Conservation (phyloP, 2,113 vertebrate species). For the Terrapene triunguis region DNA sequence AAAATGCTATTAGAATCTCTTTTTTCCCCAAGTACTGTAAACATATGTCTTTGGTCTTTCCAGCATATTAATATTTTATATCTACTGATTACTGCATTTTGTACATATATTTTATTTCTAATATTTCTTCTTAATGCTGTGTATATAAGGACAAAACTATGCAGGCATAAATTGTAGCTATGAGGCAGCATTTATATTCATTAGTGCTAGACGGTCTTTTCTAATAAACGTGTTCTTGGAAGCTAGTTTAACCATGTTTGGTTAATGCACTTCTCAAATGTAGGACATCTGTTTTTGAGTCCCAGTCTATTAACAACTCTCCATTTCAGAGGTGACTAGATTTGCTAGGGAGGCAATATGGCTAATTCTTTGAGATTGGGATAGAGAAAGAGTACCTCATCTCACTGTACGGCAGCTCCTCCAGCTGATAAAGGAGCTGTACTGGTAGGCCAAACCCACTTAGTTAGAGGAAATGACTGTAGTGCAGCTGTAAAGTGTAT, state of each 20-base stretch:
- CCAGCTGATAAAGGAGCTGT: not conserved
- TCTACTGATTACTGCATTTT: not conserved
- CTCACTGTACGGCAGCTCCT: not conserved
- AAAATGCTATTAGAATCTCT: not conserved
- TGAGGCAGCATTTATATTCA: not conserved
- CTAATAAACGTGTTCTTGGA: not conserved
- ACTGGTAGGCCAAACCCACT: not conserved
- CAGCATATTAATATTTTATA: not conserved
- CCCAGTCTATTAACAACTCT: not conserved
- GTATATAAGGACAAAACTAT: not conserved
- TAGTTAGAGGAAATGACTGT: not conserved
- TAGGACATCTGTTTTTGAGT: not conserved
- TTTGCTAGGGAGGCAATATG: not conserved
- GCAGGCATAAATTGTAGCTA: not conserved
- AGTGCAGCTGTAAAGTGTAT: not conserved
- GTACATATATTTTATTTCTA: not conserved
- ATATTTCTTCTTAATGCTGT: not conserved
- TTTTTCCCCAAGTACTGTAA: not conserved
- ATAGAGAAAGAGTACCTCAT: not conserved
- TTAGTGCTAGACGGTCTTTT: not conserved
- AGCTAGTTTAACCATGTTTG: not conserved
- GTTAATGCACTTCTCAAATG: not conserved
- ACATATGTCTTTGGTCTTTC: not conserved
- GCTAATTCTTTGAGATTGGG: not conserved
- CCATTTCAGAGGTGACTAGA: not conserved